These are phyloP conservation scores for Anarsia innoxiella DNA, from an alignment of 2,888 invertebrate genomes.

Conservation along the genomic window DNA sequence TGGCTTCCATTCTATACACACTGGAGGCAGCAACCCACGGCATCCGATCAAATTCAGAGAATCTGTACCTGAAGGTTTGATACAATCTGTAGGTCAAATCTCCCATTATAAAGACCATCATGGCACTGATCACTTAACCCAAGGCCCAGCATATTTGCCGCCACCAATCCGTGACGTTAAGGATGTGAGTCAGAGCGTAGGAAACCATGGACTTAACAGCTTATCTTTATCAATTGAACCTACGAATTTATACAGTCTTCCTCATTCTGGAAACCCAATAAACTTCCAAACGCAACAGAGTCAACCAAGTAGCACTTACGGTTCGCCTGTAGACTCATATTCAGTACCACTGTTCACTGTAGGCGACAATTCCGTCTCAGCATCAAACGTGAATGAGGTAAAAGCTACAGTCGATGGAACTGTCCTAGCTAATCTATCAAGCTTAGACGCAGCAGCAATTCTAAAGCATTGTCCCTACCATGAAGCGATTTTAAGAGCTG, in stretches of 20 bases:
- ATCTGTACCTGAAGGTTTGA: conserved; percentile 81
- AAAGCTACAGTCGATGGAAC: conserved; percentile 60
- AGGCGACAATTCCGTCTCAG: conserved; percentile 68
- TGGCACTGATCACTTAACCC: conserved; percentile 68
- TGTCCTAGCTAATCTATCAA: conserved; percentile 51
- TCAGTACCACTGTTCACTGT: conserved; percentile 65
- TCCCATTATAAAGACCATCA: conserved; percentile 78
- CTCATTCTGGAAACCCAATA: conserved; percentile 59
- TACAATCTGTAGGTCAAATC: conserved; percentile 79
- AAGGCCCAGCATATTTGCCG: conserved; percentile 75
- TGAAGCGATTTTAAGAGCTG: conserved; percentile 66
- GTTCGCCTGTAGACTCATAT: conserved; percentile 70
- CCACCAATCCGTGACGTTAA: conserved; percentile 78
- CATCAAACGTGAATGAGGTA: conserved; percentile 48
- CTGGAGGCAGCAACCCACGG: conserved; percentile 63
- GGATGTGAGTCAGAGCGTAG: conserved; percentile 49
- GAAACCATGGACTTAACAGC: conserved; percentile 34
- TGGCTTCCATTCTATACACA: conserved; percentile 52
- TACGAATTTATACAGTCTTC: conserved; percentile 68
- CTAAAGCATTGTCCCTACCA: conserved; percentile 70
- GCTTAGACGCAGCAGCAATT: conserved; percentile 61
- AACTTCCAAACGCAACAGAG: conserved; percentile 54
- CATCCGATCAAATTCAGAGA: conserved; percentile 83
- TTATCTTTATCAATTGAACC: conserved; percentile 66
- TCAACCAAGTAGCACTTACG: conserved; percentile 47